Base-by-base conservation (phyloP, 1,140 invertebrate species). In the Teleopsis dalmanni region DNA sequence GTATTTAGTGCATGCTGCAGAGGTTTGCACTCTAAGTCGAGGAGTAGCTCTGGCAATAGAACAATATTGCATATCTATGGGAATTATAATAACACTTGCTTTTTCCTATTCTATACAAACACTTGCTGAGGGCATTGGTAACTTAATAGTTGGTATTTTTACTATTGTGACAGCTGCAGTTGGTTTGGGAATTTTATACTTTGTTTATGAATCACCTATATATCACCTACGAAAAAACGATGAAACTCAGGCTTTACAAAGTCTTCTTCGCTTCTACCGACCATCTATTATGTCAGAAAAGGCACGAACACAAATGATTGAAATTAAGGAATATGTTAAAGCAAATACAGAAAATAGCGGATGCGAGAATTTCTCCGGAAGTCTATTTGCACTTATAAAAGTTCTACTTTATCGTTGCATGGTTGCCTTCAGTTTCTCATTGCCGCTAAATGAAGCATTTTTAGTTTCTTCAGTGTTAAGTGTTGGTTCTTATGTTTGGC, bases 391-490 rank as follows among this genome's bases (percentile, higher is more conserved):
- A 33, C 57, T 65, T 27, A 11, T 62, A 0, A 65, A 60, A 22
- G 33, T 65, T 46, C 35, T 65, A 11, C 26, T 60, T 9, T 55
- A 54, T 14, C 62, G 62, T 10, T 53, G 57, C 47, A 51, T 66
- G 13, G 59, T 66, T 31, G 60, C 63, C 19, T 61, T 66, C 34
- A 53, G 55, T 37, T 54, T 65, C 16, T 61, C 63, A 1, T 1
- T 57, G 10, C 63, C 63, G 0, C 51, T 66, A 10, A 57, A 47
- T 22, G 0, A 7, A 1, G 45, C 56, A 0, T 37, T 58, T n/a
- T n/a, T n/a, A n/a, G n/a, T n/a, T n/a, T n/a, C n/a, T n/a, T n/a
- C n/a, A n/a, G n/a, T n/a, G n/a, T n/a, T n/a, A n/a, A n/a, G n/a
- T n/a, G n/a, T n/a, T n/a, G n/a, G n/a, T n/a, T n/a, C n/a, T n/a